Conservation (phyloP, 2,888 invertebrate species). For the Sinotaia quadrata region DNA sequence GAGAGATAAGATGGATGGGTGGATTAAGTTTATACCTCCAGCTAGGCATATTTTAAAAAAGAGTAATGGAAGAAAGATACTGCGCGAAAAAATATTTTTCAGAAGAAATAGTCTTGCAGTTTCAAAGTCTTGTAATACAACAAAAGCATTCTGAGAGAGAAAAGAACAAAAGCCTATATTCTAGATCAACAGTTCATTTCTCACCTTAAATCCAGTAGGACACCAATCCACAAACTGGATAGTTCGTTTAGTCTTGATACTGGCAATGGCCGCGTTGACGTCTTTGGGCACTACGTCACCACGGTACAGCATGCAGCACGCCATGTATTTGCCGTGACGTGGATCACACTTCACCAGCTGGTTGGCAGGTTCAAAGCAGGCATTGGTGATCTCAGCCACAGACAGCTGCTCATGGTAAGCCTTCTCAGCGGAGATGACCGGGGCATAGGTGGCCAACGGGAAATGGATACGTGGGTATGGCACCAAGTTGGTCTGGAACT, state of each 20-base stretch:
- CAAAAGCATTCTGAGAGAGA: too few species aligned
- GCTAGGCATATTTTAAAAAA: too few species aligned
- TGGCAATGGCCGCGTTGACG: conserved; percentile 30
- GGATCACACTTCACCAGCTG: conserved; percentile 86
- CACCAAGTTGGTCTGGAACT: conserved; percentile 17
- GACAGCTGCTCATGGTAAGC: conserved; percentile 49
- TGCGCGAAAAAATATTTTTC: too few species aligned
- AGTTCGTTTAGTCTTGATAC: conserved; percentile 34
- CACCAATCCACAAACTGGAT: conserved; percentile 34
- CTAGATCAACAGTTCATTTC: too few species aligned
- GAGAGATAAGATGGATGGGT: too few species aligned
- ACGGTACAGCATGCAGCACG: conserved; percentile 28
- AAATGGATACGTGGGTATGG: conserved; percentile 5
- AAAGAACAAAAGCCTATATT: too few species aligned
- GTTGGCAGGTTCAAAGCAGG: conserved; percentile 87
- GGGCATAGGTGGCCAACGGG: conserved; percentile 20
- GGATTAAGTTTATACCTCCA: too few species aligned
- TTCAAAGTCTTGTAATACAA: too few species aligned
- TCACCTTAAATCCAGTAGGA: conserved; percentile 30
- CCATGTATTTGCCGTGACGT: conserved; percentile 28
- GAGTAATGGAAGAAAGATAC: too few species aligned
- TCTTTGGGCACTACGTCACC: conserved; percentile 31
- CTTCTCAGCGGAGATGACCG: conserved; percentile 36
- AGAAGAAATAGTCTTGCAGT: too few species aligned
- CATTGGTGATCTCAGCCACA: conserved; percentile 88